A percentile compares a stretch with the other conserved stretches of the same genome.
These are phyloP conservation scores for Polypterus bichir DNA, from an alignment of 2,113 vertebrate genomes.

Conservation along the genomic window DNA sequence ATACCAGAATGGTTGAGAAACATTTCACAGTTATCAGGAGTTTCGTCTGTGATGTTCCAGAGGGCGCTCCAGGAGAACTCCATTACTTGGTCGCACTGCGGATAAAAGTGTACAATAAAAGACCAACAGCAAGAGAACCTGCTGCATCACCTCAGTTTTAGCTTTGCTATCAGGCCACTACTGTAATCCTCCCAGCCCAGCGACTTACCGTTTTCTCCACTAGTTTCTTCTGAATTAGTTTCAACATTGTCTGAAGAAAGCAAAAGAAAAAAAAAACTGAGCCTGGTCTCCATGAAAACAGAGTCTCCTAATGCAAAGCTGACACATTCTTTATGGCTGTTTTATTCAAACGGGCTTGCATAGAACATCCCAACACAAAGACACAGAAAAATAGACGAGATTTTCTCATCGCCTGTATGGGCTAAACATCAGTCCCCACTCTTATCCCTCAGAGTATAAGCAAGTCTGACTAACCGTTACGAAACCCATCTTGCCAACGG, in stretches of 20 bases:
- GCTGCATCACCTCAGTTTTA: too few species aligned
- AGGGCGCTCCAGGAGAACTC: slow-evolving; percentile 97
- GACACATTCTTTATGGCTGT: too few species aligned
- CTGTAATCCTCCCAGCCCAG: background rate
- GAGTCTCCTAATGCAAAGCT: too few species aligned
- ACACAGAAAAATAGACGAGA: background rate
- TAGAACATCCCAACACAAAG: background rate
- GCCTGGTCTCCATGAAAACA: too few species aligned
- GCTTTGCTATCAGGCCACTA: too few species aligned
- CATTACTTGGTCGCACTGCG: slow-evolving; percentile 95
- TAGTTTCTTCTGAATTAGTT: slow-evolving; percentile 91
- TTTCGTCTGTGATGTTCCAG: slow-evolving; percentile 98
- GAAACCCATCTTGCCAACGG: slow-evolving; percentile 96
- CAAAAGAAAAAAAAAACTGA: slow-evolving; percentile 9
- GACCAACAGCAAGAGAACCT: too few species aligned
- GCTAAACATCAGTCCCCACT: too few species aligned
- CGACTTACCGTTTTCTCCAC: slow-evolving; percentile 78
- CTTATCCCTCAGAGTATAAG: too few species aligned
- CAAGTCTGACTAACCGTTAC: slow-evolving; percentile 65
- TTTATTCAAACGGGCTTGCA: too few species aligned
- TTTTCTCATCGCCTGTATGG: too few species aligned
- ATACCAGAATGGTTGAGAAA: slow-evolving; percentile 91
- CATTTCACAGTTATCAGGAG: slow-evolving; percentile 95
- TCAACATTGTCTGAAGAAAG: slow-evolving; percentile 79
- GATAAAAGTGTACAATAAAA: slow-evolving; percentile 1